Evolutionary conservation across 2,113 vertebrate genomes (phyloP), one percentile per base, ranked within the genome.

Genomic region (Lagopus muta): DNA sequence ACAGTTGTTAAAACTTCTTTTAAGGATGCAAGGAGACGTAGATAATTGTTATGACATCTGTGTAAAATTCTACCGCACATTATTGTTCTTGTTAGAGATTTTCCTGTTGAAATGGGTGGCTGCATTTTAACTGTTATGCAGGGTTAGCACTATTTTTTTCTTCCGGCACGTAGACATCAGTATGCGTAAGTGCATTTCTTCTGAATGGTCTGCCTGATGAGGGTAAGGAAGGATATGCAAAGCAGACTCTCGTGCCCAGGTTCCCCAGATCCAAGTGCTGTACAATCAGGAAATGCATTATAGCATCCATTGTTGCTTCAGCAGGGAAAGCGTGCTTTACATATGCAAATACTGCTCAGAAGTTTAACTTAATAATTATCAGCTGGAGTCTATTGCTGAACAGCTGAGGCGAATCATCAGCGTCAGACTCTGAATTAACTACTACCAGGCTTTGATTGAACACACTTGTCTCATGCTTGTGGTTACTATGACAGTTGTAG

Each of bases 291-390:
- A 97, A 97, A 93, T 65, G 21, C 89, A 91, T 97, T 96, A 93
- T 94, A 92, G 90, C 81, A 88, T 83, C 92, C 92, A 89, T 96
- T 96, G 96, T 98, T 97, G 91, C 92, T 97, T 92, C 42, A 34
- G 77, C 77, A 76, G 89, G 96, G 88, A 96, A 86, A 97, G 89
- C 13, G 4, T 80, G 96, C 96, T 97, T 98, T 97, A 94, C 95
- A 98, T 97, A 98, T 97, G 97, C 96, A 98, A 98, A 98, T 98
- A 36, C 15, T 61, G 64, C 82, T 96, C 90, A 91, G 71, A 96
- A 97, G 95, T 98, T 98, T 98, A 97, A 97, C 97, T 98, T 98
- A 97, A 97, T 98, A 98, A 98, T 98, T 98, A 98, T 98, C 97
- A 97, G 96, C 97, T 98, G 97, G 96, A 97, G 97, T 93, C 86